phyloP scores from a whole-genome alignment of 2,113 vertebrate genomes.

The Plecotus auritus region DNA sequence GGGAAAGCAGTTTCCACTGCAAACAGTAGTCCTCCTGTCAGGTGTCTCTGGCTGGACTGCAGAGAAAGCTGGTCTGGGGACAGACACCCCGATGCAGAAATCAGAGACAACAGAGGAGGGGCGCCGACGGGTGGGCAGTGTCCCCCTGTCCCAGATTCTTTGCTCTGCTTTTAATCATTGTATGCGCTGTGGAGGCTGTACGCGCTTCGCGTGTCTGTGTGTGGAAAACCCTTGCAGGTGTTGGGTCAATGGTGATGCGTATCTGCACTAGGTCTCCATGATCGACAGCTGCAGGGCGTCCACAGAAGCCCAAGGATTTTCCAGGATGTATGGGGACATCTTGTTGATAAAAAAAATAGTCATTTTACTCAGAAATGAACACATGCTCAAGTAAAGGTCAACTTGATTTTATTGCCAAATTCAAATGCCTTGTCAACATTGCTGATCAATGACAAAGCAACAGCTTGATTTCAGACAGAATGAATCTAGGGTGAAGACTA shows the following conservation, averaged over 20 bases:
- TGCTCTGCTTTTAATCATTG: not conserved
- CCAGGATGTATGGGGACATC: not conserved
- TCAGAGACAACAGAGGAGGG: not conserved
- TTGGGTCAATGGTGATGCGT: not conserved
- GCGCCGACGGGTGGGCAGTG: not conserved
- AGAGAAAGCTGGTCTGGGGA: not conserved
- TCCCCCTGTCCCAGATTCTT: not conserved
- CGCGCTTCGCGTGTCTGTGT: too few relatives aligned
- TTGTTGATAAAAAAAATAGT: not conserved
- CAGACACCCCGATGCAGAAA: not conserved
- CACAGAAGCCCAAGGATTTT: not conserved
- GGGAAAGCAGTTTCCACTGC: not conserved
- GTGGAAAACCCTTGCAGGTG: too few relatives aligned
- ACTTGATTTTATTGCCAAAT: not conserved
- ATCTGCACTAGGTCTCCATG: not conserved
- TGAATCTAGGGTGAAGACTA: not conserved
- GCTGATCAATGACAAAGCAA: not conserved
- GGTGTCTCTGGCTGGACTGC: not conserved
- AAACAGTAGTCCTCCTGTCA: not conserved
- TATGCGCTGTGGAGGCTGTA: not conserved
- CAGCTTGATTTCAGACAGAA: not conserved
- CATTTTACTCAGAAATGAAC: slow-evolving; percentile 23
- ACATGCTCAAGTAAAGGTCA: not conserved
- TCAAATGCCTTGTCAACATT: not conserved
- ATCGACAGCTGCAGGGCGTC: too few relatives aligned